phyloP scores from a whole-genome alignment of 2,113 vertebrate genomes.

The Eulemur rufifrons region DNA sequence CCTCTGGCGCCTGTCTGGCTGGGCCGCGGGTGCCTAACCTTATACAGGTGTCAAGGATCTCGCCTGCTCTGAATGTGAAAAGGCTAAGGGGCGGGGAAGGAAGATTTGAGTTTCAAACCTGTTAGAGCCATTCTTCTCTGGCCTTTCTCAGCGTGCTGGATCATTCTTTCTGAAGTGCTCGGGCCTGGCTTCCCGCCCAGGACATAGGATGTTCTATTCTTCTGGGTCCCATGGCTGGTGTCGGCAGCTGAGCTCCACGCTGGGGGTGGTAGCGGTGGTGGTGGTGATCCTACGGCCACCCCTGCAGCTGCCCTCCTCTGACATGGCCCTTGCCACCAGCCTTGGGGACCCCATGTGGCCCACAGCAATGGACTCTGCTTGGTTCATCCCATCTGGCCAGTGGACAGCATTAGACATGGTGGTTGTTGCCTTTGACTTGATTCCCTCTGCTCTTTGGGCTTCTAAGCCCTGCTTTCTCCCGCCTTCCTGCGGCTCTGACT shows the following conservation, averaged over 20 bases:
- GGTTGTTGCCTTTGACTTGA: not conserved
- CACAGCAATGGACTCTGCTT: not conserved
- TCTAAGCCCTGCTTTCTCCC: not conserved
- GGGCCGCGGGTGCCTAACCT: not conserved
- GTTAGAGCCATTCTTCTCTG: not conserved
- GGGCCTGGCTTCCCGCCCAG: conserved; percentile 17
- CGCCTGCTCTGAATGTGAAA: not conserved
- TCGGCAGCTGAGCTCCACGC: not conserved
- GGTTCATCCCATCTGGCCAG: not conserved
- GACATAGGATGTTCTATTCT: not conserved
- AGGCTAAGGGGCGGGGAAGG: not conserved
- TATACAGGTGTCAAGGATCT: not conserved
- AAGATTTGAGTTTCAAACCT: not conserved
- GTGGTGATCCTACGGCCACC: not conserved
- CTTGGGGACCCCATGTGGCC: not conserved
- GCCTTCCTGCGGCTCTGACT: not conserved
- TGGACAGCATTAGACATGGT: not conserved
- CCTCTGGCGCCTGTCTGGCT: not conserved
- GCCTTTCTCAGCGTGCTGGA: not conserved
- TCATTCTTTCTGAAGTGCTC: conserved; percentile 9
- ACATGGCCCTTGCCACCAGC: not conserved
- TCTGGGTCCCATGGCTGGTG: not conserved
- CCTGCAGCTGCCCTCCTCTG: not conserved
- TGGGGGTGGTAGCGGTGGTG: not conserved
- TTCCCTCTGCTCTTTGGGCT: not conserved